A percentile compares a stretch with the other conserved stretches of the same genome.
phyloP scores from a whole-genome alignment of 1,140 invertebrate genomes.

The Pteromalus puparum region DNA sequence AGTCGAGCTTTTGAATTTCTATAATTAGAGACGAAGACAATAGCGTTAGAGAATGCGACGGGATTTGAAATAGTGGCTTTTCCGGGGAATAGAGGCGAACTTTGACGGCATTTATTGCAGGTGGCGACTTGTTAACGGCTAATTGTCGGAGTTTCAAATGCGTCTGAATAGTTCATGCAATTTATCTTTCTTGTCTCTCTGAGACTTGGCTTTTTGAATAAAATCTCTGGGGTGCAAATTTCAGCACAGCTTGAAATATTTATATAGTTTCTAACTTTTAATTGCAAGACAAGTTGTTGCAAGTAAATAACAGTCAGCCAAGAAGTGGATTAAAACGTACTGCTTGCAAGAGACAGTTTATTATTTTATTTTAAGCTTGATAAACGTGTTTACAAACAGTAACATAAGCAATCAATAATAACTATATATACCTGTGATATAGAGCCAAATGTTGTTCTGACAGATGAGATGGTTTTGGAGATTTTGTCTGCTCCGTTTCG shows the following conservation, averaged over 20 bases:
- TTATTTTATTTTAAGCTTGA: slow-evolving; percentile 6
- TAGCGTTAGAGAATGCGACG: not conserved
- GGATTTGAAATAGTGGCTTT: slow-evolving; percentile 39
- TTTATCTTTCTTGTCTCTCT: not conserved
- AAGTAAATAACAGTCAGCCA: not conserved
- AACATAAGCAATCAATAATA: slow-evolving; percentile 47
- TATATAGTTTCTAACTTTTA: no score
- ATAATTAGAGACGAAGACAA: slow-evolving; percentile 43
- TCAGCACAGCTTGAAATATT: no score
- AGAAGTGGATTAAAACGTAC: no score
- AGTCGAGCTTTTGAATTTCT: slow-evolving; percentile 78
- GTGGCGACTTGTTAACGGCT: not conserved
- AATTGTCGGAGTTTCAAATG: no score
- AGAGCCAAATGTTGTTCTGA: slow-evolving; percentile 77
- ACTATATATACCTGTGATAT: slow-evolving; percentile 76
- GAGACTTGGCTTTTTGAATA: no score
- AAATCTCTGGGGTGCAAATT: no score
- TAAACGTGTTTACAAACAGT: not conserved
- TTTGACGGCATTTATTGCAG: not conserved
- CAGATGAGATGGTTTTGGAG: slow-evolving; percentile 77
- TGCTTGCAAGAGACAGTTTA: no score
- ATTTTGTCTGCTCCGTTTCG: slow-evolving; percentile 76
- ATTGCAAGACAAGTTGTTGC: not conserved
- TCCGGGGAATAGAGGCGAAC: not conserved
- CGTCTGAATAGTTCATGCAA: not conserved